Conservation (phyloP, 2,797 vertebrate genomes). For the Coregonus ussuriensis region DNA sequence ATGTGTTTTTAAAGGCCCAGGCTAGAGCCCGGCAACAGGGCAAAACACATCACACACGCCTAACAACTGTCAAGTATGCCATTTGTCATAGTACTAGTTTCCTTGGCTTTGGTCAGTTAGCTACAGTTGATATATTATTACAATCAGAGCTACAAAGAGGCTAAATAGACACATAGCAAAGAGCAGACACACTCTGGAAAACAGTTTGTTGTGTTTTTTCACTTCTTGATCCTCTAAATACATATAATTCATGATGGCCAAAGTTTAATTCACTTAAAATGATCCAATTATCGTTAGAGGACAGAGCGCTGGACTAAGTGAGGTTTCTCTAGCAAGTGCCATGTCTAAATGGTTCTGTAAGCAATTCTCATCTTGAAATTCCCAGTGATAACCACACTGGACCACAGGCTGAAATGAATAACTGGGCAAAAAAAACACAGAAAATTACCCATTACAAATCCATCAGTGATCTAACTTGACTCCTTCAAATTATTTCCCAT, state of each 20-base stretch:
- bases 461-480: constrained; percentile 11
- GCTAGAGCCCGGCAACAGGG: constrained; percentile 60
- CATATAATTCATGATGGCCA: background rate
- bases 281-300: background rate
- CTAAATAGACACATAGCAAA: background rate
- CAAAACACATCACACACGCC: constrained; percentile 77
- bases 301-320: background rate
- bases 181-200: background rate
- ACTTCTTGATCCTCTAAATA: background rate
- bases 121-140: background rate
- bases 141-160: background rate
- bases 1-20: constrained; percentile 73
- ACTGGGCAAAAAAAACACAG: background rate
- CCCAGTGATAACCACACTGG: background rate
- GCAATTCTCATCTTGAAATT: background rate
- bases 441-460: background rate
- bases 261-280: constrained; percentile 10
- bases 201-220: background rate
- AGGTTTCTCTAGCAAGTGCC: background rate
- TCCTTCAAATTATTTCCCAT: constrained; percentile 21
- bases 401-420: background rate
- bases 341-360: background rate
- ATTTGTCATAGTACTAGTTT: background rate
- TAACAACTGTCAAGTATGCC: constrained; percentile 71
- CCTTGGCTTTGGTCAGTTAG: background rate